Evolutionary conservation across 2,113 vertebrate genomes (phyloP).

Genomic region (Paralichthys olivaceus): DNA sequence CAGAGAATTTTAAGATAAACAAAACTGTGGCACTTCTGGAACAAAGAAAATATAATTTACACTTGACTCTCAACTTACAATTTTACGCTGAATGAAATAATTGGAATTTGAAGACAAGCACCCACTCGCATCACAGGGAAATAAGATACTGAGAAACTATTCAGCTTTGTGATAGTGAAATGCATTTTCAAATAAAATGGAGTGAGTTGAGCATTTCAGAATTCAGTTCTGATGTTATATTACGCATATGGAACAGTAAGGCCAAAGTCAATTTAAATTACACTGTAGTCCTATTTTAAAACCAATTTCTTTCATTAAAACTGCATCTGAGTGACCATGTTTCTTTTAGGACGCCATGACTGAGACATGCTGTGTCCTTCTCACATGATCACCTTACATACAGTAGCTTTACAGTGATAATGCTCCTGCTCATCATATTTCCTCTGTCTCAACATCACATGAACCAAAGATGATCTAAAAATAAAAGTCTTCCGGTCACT

Average conservation of each 20-base stretch:
- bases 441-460: constrained; percentile 23
- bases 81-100: not conserved
- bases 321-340: not conserved
- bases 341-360: not conserved
- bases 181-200: no score
- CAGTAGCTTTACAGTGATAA: not conserved
- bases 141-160: not conserved
- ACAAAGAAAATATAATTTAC: not conserved
- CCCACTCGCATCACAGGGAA: not conserved
- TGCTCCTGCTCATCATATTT: constrained; percentile 4
- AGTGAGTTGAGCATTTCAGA: no score
- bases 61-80: not conserved
- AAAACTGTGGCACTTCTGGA: no score
- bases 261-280: no score
- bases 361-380: not conserved
- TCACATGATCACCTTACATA: constrained; percentile 10
- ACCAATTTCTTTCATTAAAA: not conserved
- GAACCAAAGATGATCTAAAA: constrained; percentile 27
- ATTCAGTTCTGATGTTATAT: not conserved
- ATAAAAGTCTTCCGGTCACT: constrained; percentile 22
- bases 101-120: not conserved
- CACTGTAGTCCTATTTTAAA: not conserved
- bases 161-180: no score
- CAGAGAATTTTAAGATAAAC: no score
- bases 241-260: no score